Evolutionary conservation across 2,113 vertebrate genomes (phyloP), one percentile per base, ranked within the genome.

Genomic region (Eidolon helvum): DNA sequence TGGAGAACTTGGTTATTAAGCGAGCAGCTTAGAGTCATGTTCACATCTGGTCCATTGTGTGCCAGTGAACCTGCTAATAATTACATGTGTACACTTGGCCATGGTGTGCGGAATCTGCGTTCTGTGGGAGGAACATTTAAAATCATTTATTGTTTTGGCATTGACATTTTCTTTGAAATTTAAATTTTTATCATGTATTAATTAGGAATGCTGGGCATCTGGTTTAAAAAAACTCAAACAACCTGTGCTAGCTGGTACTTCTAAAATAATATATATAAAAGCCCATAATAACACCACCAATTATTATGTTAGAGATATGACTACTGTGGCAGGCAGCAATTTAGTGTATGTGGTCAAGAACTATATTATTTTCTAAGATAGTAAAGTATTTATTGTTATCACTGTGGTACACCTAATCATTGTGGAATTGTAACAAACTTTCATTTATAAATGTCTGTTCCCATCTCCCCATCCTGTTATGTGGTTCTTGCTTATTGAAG

Each of bases 401-500:
- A 9, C 24, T 69, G 7, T 71, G 97, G 78, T 87, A 90, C 45
- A 94, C 33, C 40, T 97, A 79, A 79, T 90, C 53, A 22, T 3
- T 84, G 40, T 77, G 1, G 0, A 74, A 77, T 83, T 53, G 75
- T 45, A 53, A 72, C 63, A 61, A 75, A 63, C 88, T 86, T 95
- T 91, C 57, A 84, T 83, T 87, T 92, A 38, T 48, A 63, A 59
- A 83, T 97, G 21, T 93, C 40, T 61, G 87, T 94, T 80, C 38
- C 98, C 96, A 10, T 35, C 30, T 65, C 35, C 2, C 40, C 94
- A 98, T 97, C 94, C 28, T 98, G 98, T 93, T 97, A 93, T 77
- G n/a, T 97, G 68, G 85, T 97, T 53, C 96, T 98, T 69, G 97
- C 98, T 35, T 94, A 98, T 97, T 95, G 28, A 98, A 98, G 96